Evolutionary conservation across 2,888 invertebrate genomes (phyloP).

Genomic region (Macrosiphum euphorbiae): DNA sequence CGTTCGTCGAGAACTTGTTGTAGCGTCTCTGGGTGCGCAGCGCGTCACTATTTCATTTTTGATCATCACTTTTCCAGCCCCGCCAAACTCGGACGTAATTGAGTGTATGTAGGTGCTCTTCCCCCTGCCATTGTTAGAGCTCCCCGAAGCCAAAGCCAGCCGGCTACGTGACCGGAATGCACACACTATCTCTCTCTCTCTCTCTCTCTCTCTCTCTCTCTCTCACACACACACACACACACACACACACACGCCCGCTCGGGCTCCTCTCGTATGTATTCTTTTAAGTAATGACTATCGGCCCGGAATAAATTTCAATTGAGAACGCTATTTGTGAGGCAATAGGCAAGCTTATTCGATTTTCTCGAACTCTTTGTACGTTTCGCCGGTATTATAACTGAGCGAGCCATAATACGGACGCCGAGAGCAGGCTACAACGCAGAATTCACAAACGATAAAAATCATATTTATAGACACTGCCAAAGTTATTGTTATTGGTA

Average conservation of each 20-base stretch:
- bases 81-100: conserved; percentile 15
- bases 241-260: too few species aligned
- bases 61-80: conserved; percentile 20
- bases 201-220: too few species aligned
- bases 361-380: conserved; percentile 24
- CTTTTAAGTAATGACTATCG: conserved; percentile 45
- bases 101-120: background rate
- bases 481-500: background rate
- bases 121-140: conserved; percentile 3
- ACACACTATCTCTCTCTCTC: too few species aligned
- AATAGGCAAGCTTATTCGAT: conserved; percentile 35
- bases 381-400: background rate
- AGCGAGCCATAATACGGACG: background rate
- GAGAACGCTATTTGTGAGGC: conserved; percentile 6
- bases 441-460: conserved; percentile 19
- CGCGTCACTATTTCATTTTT: conserved; percentile 43
- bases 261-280: background rate
- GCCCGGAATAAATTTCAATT: conserved; percentile 41
- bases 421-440: background rate
- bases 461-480: background rate
- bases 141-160: background rate
- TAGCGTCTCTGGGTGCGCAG: background rate
- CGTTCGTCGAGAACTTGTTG: conserved; percentile 1
- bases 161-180: conserved; percentile 42
- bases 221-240: too few species aligned